Conservation (phyloP, 2,797 vertebrate genomes). For the Limosa lapponica region DNA sequence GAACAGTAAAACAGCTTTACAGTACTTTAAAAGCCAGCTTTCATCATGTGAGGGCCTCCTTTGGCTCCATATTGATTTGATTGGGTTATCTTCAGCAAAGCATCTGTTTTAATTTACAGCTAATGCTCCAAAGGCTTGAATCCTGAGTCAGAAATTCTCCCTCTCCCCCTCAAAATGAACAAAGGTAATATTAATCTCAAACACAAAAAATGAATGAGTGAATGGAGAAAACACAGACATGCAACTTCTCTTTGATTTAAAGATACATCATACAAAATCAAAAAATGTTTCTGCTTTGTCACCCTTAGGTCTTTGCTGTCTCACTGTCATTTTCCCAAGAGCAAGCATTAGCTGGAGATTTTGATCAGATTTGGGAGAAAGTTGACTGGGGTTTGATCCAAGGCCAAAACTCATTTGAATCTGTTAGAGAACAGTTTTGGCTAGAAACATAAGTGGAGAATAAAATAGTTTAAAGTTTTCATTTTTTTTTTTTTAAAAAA, state of each 20-base stretch:
- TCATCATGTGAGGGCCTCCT: constrained; percentile 1
- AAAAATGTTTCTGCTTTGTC: background rate
- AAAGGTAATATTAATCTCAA: constrained; percentile 12
- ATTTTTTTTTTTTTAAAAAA: background rate
- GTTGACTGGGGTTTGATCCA: background rate
- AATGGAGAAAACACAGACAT: background rate
- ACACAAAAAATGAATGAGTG: background rate
- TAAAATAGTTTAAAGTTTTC: background rate
- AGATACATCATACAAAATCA: background rate
- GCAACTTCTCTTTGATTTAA: background rate
- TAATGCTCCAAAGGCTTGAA: constrained; percentile 23
- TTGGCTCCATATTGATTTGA: constrained; percentile 47
- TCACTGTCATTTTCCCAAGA: background rate
- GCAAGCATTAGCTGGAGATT: background rate
- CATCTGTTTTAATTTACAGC: constrained; percentile 63
- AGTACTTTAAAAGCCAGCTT: constrained; percentile 41
- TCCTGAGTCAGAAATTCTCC: constrained; percentile 22
- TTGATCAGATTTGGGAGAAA: background rate
- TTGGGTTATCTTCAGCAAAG: constrained; percentile 48
- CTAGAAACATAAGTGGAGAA: background rate
- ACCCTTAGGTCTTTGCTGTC: background rate
- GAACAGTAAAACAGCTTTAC: constrained; percentile 14
- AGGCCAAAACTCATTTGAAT: constrained; percentile 14
- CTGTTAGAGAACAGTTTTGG: background rate
- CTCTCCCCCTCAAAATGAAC: background rate